Evolutionary conservation across 2,888 invertebrate species (phyloP).

Genomic region (Agriopis marginaria): DNA sequence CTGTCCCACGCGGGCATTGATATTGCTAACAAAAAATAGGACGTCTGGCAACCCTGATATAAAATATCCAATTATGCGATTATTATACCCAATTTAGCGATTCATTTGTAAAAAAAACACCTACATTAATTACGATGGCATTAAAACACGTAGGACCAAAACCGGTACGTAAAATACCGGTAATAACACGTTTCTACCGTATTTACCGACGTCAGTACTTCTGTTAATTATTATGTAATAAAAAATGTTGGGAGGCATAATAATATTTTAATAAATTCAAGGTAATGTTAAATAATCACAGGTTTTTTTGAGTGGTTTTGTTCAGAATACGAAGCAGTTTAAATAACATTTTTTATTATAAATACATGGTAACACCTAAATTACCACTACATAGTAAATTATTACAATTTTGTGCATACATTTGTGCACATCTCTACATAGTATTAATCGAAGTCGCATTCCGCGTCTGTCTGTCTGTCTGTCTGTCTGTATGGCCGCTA

Average conservation of each 20-base stretch:
- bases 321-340: neutral
- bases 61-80: slow-evolving; percentile 1
- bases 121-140: neutral
- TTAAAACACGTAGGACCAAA: neutral
- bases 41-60: neutral
- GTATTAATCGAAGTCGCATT: too few species aligned
- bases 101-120: slow-evolving; percentile 3
- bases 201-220: slow-evolving; percentile 6
- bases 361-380: too few species aligned
- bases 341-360: too few species aligned
- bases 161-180: slow-evolving; percentile 4
- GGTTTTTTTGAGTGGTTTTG: slow-evolving; percentile 10
- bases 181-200: neutral
- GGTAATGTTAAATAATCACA: slow-evolving; percentile 9
- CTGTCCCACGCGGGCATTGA: too few species aligned
- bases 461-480: too few species aligned
- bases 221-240: slow-evolving; percentile 5
- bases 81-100: neutral
- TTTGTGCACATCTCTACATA: too few species aligned
- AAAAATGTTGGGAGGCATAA: neutral
- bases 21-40: too few species aligned
- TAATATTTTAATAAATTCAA: neutral
- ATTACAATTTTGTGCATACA: too few species aligned
- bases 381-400: too few species aligned
- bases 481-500: too few species aligned